Base-by-base conservation (phyloP, 2,888 invertebrate species). In the Erynnis tages region DNA sequence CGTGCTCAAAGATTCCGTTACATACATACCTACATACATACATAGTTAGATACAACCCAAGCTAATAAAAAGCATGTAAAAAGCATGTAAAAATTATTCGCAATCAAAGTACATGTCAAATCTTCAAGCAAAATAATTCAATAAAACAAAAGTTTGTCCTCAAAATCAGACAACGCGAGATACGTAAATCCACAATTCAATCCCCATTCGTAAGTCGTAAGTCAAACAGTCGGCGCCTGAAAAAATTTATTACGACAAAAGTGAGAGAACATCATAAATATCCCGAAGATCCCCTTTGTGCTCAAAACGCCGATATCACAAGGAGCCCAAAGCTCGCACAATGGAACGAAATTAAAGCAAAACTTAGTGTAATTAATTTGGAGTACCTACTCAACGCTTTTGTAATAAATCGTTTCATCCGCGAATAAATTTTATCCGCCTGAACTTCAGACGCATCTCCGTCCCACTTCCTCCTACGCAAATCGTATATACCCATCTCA, bases 391-490 rank as follows among this genome's bases (percentile, higher is more conserved):
- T 88, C 89, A 82, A 84, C 86, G 89, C 85, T 86, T 85, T 82
- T 80, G 87, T 87, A 84, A 89, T 89, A 89, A 89, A 88, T 89
- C 88, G 86, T 85, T 86, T 85, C 82, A 86, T 86, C 85, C 81
- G 75, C 72, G 76, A 77, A 83, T 82, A 85, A 77, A 85, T 86
- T 83, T 82, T 79, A 80, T 79, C 81, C 74, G 71, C 69, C 75
- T 76, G 79, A 85, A 84, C 79, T 76, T 78, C 76, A 74, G 71
- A 64, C 60, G 56, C 63, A 60, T 54, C 55, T 57, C 72, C 59
- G 59, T 87, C 87, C 66, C 76, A 58, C 70, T 87, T 76, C 50
- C 68, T 58, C 84, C 54, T 61, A 43, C 54, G 11, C 16, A 43
- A 60, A 84, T 86, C 82, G 11, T 80, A 79, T 74, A 74, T 80